phyloP scores from a whole-genome alignment of 2,797 vertebrate genomes.

The Myotis daubentonii region DNA sequence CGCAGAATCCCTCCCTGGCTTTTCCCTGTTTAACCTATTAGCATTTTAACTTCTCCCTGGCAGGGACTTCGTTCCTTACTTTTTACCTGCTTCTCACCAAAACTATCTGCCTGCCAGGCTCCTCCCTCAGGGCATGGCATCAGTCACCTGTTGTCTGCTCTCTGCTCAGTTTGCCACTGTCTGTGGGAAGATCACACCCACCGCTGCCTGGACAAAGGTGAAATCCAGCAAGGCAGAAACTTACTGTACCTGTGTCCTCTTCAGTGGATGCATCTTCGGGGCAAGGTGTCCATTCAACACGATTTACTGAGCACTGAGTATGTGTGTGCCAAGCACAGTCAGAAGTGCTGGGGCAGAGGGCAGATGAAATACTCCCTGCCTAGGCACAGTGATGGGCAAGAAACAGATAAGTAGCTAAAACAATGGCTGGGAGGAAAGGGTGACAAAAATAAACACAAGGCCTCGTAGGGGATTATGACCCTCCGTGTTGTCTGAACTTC shows the following conservation, averaged over 20 bases:
- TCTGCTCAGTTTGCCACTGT: neutral
- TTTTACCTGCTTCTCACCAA: neutral
- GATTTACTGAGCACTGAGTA: too few relatives aligned
- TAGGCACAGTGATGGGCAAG: neutral
- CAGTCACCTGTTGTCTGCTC: accelerated
- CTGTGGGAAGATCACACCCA: neutral
- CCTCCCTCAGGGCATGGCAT: neutral
- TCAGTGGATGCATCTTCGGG: neutral
- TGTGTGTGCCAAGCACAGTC: too few relatives aligned
- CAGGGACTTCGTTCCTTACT: neutral
- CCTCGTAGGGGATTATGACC: too few relatives aligned
- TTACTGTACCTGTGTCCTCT: neutral
- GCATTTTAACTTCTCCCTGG: neutral
- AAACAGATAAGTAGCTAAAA: neutral
- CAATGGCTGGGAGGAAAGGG: neutral
- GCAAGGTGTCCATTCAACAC: neutral
- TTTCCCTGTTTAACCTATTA: neutral
- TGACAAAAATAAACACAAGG: neutral
- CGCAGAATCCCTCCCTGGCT: neutral
- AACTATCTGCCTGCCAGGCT: neutral
- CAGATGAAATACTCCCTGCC: neutral
- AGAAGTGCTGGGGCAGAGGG: too few relatives aligned
- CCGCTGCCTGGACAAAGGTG: neutral
- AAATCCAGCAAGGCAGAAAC: neutral
- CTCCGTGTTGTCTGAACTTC: neutral